These are phyloP conservation scores for Drosophila pseudotakahashii DNA, from an alignment of 2,888 invertebrate species.

Conservation along the genomic window DNA sequence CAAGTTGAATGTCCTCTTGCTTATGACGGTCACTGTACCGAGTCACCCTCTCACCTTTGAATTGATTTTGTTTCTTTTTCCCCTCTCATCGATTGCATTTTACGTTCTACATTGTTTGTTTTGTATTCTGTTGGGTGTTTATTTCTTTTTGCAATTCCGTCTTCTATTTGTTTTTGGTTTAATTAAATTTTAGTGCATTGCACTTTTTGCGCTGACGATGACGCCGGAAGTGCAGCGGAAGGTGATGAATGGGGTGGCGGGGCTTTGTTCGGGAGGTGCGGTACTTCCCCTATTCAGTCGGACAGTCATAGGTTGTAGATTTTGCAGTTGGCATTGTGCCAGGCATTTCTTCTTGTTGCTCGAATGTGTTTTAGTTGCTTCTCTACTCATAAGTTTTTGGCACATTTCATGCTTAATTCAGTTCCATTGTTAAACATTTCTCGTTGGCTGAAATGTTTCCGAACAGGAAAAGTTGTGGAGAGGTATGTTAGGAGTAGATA, in stretches of 20 bases:
- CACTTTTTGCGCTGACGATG: slow-evolving; percentile 68
- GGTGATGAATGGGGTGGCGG: slow-evolving; percentile 35
- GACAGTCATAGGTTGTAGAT: slow-evolving; percentile 52
- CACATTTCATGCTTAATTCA: slow-evolving; percentile 64
- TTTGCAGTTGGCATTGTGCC: slow-evolving; percentile 58
- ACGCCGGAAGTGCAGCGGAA: slow-evolving; percentile 70
- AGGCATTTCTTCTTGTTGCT: slow-evolving; percentile 48
- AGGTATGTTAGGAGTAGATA: neutral
- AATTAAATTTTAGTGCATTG: slow-evolving; percentile 79
- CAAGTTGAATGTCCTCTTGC: slow-evolving; percentile 74
- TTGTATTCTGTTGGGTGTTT: slow-evolving; percentile 28
- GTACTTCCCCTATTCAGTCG: slow-evolving; percentile 34
- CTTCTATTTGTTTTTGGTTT: slow-evolving; percentile 67
- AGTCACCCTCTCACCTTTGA: slow-evolving; percentile 43
- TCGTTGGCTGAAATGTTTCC: slow-evolving; percentile 24
- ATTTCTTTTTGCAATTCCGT: slow-evolving; percentile 22
- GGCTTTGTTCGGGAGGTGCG: slow-evolving; percentile 10
- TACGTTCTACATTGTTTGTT: slow-evolving; percentile 54
- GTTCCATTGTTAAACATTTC: slow-evolving; percentile 44
- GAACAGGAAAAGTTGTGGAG: slow-evolving; percentile 4
- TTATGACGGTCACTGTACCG: slow-evolving; percentile 54
- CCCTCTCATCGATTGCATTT: slow-evolving; percentile 39
- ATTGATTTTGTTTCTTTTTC: slow-evolving; percentile 55
- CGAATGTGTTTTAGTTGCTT: slow-evolving; percentile 39
- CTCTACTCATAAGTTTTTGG: slow-evolving; percentile 40